These are phyloP conservation scores for Priocnemis perturbator DNA, from an alignment of 2,888 invertebrate genomes.

Conservation along the genomic window DNA sequence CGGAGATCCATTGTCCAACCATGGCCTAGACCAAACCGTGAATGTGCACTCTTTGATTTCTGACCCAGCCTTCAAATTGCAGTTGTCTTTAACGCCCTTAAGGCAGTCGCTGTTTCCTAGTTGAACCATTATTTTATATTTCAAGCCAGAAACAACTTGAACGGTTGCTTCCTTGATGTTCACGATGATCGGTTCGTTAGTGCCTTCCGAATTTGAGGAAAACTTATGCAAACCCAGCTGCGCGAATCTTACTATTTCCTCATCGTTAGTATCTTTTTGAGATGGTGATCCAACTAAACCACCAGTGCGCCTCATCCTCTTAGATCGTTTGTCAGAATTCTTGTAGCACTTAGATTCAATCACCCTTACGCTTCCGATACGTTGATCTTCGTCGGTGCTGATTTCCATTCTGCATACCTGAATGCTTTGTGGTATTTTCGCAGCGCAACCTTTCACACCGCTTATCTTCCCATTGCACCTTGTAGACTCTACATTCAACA, in stretches of 20 bases:
- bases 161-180: constrained; percentile 75
- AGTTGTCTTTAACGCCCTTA: constrained; percentile 67
- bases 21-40: constrained; percentile 79
- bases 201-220: constrained; percentile 48
- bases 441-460: not conserved
- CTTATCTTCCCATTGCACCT: constrained; percentile 67
- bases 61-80: constrained; percentile 61
- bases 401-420: constrained; percentile 78
- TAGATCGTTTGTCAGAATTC: constrained; percentile 4
- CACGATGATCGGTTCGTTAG: constrained; percentile 67
- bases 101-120: constrained; percentile 78
- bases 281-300: constrained; percentile 42
- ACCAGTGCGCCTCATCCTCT: constrained; percentile 4
- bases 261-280: constrained; percentile 40
- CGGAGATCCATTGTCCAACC: constrained; percentile 75
- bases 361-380: constrained; percentile 72
- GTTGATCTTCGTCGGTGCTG: constrained; percentile 69
- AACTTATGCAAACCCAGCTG: constrained; percentile 49
- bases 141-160: constrained; percentile 78
- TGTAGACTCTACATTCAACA: constrained; percentile 74
- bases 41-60: constrained; percentile 74
- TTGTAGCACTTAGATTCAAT: constrained; percentile 77
- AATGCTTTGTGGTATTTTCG: constrained; percentile 23
- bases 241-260: constrained; percentile 48
- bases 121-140: constrained; percentile 79